Evolutionary conservation across 2,113 vertebrate genomes (phyloP).

Genomic region (Strix aluco): DNA sequence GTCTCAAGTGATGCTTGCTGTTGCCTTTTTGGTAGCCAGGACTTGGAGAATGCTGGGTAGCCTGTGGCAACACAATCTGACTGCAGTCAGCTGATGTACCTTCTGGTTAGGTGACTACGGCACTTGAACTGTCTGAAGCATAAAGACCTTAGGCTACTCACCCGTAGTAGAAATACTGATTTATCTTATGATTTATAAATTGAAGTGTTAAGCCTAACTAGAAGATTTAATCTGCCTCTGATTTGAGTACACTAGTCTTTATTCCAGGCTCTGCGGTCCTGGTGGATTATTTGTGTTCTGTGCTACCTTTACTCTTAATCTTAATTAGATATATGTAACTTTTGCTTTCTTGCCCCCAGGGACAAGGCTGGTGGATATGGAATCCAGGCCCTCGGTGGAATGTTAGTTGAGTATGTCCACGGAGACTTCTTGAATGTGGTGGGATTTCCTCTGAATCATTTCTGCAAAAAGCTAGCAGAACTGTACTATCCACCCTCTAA

Average conservation of each 20-base stretch:
- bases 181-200: neutral
- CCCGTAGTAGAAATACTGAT: neutral
- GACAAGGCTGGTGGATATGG: conserved; percentile 98
- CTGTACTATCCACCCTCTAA: conserved; percentile 70
- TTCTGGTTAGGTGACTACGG: neutral
- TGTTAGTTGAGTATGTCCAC: conserved; percentile 89
- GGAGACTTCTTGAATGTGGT: conserved; percentile 95
- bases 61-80: neutral
- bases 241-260: neutral
- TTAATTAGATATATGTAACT: neutral
- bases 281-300: neutral
- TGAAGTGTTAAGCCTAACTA: neutral
- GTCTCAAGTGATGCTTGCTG: neutral
- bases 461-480: conserved; percentile 85
- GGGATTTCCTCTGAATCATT: conserved; percentile 94
- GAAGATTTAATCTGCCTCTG: neutral
- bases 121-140: neutral
- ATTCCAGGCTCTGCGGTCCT: neutral
- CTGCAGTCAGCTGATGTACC: neutral
- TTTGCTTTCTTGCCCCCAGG: conserved; percentile 69
- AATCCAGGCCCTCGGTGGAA: conserved; percentile 93
- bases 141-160: neutral
- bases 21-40: neutral
- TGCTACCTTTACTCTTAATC: neutral
- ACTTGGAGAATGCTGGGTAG: neutral